Evolutionary conservation across 1,140 invertebrate species (phyloP), one percentile per base, ranked within the genome.

Genomic region (Callitettix versicolor): DNA sequence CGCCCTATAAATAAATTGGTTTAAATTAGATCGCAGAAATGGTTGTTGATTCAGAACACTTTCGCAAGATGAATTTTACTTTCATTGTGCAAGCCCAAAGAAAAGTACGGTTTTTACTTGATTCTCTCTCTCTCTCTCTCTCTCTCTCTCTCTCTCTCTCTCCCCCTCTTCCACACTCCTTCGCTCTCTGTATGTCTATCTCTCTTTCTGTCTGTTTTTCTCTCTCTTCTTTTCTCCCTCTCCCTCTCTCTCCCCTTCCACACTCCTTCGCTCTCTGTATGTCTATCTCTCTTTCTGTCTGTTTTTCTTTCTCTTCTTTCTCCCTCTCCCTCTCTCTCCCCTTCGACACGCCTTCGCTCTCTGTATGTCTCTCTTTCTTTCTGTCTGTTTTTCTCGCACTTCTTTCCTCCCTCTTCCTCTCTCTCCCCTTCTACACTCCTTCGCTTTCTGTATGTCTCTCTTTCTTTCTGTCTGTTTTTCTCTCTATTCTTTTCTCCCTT

Each of bases 261-360:
- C 53, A 40, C 26, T 49, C 33, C 34, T 46, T 64, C 69, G 67
- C 68, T 68, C 68, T 68, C 69, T 69, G 70, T 71, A 71, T 70
- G n/a, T n/a, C n/a, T n/a, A n/a, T n/a, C n/a, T n/a, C n/a, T n/a
- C n/a, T n/a, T n/a, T n/a, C n/a, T n/a, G n/a, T n/a, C n/a, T n/a
- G n/a, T n/a, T n/a, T n/a, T n/a, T n/a, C n/a, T n/a, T n/a, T n/a
- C n/a, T n/a, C 65, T 66, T 65, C 42, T 54, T 24, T 34, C 55
- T 47, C 57, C 40, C 46, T 52, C 48, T 51, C 46, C 46, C 49
- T 44, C 38, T 50, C 53, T 60, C 41, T 48, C 12, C 18, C 18
- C 15, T 46, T 15, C 26, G 14, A 24, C 24, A 33, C 21, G 24
- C 36, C 15, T 5, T 33, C 18, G 2, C 6, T 30, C 46, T 51